phyloP scores from a whole-genome alignment of 2,888 invertebrate species.

The Entomobrya multifasciata region DNA sequence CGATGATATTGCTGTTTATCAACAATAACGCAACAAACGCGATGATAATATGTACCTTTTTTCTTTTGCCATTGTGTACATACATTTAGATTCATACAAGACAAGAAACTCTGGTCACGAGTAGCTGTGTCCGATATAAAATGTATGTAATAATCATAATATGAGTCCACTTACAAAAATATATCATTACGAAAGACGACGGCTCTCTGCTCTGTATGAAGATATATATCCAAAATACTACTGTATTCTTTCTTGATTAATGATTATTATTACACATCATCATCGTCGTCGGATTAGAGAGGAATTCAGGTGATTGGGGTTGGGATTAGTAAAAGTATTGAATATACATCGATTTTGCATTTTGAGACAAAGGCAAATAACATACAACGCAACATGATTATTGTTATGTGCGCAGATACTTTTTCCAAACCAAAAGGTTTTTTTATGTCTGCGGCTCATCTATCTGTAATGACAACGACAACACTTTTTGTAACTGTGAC shows the following conservation, averaged over 20 bases:
- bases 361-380: neutral
- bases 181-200: neutral
- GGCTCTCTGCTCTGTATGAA: neutral
- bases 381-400: neutral
- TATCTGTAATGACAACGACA: too few relatives aligned
- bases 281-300: neutral
- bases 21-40: neutral
- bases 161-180: neutral
- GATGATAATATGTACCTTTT: slow-evolving; percentile 52
- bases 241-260: slow-evolving; percentile 6
- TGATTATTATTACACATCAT: slow-evolving; percentile 8
- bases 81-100: too few relatives aligned
- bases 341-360: too few relatives aligned
- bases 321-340: neutral
- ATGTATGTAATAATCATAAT: too few relatives aligned
- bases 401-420: slow-evolving; percentile 7
- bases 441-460: too few relatives aligned
- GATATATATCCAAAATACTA: too few relatives aligned
- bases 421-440: too few relatives aligned
- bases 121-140: slow-evolving; percentile 6
- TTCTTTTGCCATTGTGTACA: slow-evolving; percentile 8
- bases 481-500: neutral
- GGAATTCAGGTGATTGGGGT: slow-evolving; percentile 33
- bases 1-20: slow-evolving; percentile 60
- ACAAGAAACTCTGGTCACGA: too few relatives aligned